Percentiles rank a stretch among this genome's conserved stretches.
Evolutionary conservation across 2,797 vertebrate species (phyloP).

Genomic region (Trachops cirrhosus): DNA sequence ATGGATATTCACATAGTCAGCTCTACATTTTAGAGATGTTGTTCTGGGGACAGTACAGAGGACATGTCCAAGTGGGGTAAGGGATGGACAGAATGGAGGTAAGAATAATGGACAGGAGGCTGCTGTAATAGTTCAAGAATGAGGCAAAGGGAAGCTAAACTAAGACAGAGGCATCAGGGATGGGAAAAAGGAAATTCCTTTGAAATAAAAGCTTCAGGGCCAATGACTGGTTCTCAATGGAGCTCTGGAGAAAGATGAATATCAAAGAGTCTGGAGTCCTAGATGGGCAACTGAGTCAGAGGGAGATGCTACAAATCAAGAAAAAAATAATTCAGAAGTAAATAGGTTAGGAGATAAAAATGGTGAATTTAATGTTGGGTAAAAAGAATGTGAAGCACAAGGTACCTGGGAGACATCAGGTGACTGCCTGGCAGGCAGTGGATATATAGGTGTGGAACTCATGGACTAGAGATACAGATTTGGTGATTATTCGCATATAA

Average conservation of each 20-base stretch:
- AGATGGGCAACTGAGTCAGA: constrained; percentile 38
- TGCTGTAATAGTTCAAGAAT: background rate
- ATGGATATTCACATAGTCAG: background rate
- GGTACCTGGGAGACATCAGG: background rate
- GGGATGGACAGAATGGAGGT: background rate
- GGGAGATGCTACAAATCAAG: constrained; percentile 19
- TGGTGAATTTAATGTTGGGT: background rate
- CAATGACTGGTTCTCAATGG: constrained; percentile 4
- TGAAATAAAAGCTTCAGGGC: constrained; percentile 23
- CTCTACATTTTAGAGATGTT: background rate
- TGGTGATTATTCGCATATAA: background rate
- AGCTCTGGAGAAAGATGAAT: constrained; percentile 31
- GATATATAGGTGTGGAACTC: background rate
- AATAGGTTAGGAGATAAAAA: constrained; percentile 30
- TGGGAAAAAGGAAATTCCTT: background rate
- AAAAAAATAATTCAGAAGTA: constrained; percentile 29
- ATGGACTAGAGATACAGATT: background rate
- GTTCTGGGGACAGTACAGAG: background rate
- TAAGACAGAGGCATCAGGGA: background rate
- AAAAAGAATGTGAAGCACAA: background rate
- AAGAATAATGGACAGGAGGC: background rate
- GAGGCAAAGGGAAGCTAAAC: background rate
- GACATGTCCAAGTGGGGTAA: background rate
- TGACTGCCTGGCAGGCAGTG: background rate
- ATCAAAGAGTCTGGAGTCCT: constrained; percentile 44